phyloP scores from a whole-genome alignment of 2,797 vertebrate species.

The Syndactyla subalaris region DNA sequence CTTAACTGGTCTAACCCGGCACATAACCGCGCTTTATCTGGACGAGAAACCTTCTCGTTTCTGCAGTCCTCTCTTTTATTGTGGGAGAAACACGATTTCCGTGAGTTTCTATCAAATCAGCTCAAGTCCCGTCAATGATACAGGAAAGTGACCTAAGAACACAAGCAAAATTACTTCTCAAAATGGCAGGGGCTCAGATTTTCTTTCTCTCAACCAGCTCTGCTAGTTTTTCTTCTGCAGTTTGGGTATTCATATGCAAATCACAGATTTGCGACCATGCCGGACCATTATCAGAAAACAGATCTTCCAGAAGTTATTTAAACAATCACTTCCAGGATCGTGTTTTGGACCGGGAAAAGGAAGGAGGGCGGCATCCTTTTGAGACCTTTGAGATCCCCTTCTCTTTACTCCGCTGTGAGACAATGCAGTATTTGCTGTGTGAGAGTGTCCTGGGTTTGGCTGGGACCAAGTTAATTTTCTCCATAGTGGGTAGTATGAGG shows the following conservation, averaged over 20 bases:
- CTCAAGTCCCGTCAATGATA: neutral
- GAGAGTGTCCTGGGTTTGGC: neutral
- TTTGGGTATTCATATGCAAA: constrained; percentile 68
- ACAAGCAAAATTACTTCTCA: constrained; percentile 61
- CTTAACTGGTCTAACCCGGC: neutral
- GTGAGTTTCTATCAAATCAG: neutral
- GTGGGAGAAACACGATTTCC: neutral
- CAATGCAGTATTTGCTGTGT: neutral
- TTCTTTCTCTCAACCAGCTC: constrained; percentile 49
- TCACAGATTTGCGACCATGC: neutral
- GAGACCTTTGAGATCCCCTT: neutral
- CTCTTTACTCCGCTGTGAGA: neutral
- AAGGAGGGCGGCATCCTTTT: neutral
- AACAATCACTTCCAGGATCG: neutral
- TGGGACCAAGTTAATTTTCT: neutral
- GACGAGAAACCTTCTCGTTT: neutral
- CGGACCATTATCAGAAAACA: neutral
- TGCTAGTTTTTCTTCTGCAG: constrained; percentile 65
- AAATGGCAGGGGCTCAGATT: constrained; percentile 45
- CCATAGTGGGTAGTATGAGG: neutral
- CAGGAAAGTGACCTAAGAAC: constrained; percentile 64
- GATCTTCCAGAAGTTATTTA: neutral
- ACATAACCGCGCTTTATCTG: neutral
- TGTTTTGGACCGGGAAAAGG: neutral
- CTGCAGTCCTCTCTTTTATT: neutral